Evolutionary conservation across 1,140 invertebrate genomes (phyloP).

Genomic region (Laupala kohalensis): DNA sequence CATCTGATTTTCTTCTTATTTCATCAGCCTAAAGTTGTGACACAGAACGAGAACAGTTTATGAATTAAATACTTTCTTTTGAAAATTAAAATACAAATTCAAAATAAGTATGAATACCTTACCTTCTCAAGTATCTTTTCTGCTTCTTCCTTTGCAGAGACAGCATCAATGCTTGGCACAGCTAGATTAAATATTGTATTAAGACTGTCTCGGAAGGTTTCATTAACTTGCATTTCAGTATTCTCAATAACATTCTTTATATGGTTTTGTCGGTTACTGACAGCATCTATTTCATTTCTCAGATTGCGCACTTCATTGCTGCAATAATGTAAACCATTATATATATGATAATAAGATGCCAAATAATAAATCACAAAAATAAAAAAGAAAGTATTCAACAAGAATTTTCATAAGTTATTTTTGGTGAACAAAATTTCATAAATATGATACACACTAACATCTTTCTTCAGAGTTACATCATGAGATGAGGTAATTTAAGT

Average conservation of each 20-base stretch:
- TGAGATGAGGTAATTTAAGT: too few species aligned
- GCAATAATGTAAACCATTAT: slow-evolving; percentile 15
- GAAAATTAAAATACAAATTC: too few species aligned
- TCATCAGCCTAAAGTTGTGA: slow-evolving; percentile 18
- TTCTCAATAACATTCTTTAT: slow-evolving; percentile 55
- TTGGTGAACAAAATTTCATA: too few species aligned
- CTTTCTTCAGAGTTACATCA: too few species aligned
- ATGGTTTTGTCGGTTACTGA: slow-evolving; percentile 49
- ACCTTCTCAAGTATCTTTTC: slow-evolving; percentile 43
- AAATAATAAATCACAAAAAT: slow-evolving; percentile 15
- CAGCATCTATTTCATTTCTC: slow-evolving; percentile 37
- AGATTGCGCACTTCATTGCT: slow-evolving; percentile 49
- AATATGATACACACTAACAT: too few species aligned
- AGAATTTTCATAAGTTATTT: too few species aligned
- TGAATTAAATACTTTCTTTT: too few species aligned
- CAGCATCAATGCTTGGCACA: slow-evolving; percentile 59
- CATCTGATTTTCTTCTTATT: slow-evolving; percentile 21
- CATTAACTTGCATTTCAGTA: slow-evolving; percentile 53
- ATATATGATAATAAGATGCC: too few species aligned
- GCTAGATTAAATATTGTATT: slow-evolving; percentile 58
- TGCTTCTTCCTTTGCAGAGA: slow-evolving; percentile 50
- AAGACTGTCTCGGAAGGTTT: slow-evolving; percentile 67
- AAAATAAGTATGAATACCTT: slow-evolving; percentile 18
- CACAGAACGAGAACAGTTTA: neutral
- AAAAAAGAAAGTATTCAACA: too few species aligned